Conservation (phyloP, 30 jellyfish, hydroid and myxozoan genomes). For the Cassiopea andromeda region DNA sequence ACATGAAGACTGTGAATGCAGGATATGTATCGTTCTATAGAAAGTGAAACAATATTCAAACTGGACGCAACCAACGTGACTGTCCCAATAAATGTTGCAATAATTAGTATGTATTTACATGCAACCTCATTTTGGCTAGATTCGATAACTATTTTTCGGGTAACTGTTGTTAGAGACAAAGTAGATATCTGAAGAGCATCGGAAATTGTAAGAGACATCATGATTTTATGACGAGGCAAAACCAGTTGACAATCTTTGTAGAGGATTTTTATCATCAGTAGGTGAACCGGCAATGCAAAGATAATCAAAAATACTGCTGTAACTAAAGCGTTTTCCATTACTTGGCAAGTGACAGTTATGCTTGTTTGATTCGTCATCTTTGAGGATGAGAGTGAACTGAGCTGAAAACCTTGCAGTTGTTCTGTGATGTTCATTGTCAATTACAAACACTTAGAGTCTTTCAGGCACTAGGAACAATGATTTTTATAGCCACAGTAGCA, state of each 20-base stretch:
- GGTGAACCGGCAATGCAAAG: neutral
- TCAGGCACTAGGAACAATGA: no score
- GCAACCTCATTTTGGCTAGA: neutral
- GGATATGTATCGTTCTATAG: constrained; percentile 7
- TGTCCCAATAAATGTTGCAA: neutral
- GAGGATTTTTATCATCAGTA: neutral
- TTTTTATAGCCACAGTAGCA: no score
- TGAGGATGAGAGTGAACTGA: no score
- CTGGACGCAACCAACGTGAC: neutral
- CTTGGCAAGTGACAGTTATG: neutral
- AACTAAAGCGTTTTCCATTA: neutral
- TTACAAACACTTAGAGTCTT: no score
- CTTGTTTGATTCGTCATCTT: neutral
- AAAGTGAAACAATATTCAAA: neutral
- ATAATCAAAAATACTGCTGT: neutral
- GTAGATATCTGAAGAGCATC: neutral
- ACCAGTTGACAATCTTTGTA: neutral
- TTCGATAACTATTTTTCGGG: neutral
- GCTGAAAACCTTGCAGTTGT: no score
- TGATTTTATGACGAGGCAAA: neutral
- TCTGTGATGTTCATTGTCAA: no score
- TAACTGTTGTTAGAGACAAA: neutral
- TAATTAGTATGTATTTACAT: neutral
- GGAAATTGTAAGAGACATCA: neutral
- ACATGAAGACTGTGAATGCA: neutral